phyloP scores from a whole-genome alignment of 1,140 invertebrate species.

The Platorchestia sp. region DNA sequence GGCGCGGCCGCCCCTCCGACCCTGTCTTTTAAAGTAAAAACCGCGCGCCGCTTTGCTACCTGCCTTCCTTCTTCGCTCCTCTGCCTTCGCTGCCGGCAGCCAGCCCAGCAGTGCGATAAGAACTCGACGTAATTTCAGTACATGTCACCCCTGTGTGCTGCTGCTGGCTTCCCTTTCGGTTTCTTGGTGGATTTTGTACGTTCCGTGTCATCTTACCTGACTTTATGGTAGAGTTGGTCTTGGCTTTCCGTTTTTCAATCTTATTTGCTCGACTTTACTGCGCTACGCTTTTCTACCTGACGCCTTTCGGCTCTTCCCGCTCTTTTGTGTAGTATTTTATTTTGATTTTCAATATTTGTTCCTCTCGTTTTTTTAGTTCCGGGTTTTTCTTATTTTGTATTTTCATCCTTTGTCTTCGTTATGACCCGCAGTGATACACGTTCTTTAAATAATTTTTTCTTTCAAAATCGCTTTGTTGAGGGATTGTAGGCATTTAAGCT shows the following conservation, averaged over 20 bases:
- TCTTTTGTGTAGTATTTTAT: no score
- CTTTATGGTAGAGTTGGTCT: background rate
- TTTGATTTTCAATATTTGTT: no score
- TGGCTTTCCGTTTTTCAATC: background rate
- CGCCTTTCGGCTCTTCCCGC: no score
- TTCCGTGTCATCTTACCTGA: background rate
- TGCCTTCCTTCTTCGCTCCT: background rate
- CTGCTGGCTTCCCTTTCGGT: background rate
- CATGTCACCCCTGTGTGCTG: background rate
- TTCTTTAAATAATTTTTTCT: background rate
- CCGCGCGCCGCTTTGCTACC: background rate
- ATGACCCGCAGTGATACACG: background rate
- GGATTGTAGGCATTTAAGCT: background rate
- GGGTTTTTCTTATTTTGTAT: no score
- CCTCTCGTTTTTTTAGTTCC: no score
- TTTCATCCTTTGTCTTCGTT: no score
- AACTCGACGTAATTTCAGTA: no score
- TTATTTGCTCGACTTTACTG: background rate
- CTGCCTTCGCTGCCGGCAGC: background rate
- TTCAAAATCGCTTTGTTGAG: background rate
- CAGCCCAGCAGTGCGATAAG: no score
- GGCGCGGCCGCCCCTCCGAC: background rate
- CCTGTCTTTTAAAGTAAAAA: background rate
- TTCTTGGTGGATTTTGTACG: background rate
- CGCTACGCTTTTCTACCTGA: no score